Evolutionary conservation across 2,113 vertebrate genomes (phyloP).

Genomic region (Sinocyclocheilus rhinocerous): DNA sequence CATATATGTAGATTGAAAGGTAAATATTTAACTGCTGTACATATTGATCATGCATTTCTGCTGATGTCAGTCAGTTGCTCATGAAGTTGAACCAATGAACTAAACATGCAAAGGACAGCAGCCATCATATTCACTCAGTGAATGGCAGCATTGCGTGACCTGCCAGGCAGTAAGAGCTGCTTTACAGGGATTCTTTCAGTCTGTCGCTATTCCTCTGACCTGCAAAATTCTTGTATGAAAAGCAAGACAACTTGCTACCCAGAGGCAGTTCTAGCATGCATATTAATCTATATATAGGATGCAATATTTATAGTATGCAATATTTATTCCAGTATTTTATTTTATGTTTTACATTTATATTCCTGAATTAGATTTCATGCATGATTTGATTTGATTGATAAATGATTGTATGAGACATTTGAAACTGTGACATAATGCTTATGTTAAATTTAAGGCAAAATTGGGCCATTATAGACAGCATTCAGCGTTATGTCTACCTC

Average conservation of each 20-base stretch:
- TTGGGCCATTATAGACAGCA: neutral
- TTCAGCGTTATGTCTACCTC: neutral
- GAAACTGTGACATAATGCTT: neutral
- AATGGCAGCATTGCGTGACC: neutral
- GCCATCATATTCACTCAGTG: neutral
- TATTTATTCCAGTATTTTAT: neutral
- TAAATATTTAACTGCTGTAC: neutral
- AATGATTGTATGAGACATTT: neutral
- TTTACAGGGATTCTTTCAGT: neutral
- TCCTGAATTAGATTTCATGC: neutral
- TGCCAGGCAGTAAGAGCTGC: neutral
- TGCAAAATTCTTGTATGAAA: conserved; percentile 2
- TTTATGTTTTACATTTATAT: neutral
- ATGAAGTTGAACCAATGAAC: neutral
- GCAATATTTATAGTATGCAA: too few species aligned
- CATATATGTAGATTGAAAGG: neutral
- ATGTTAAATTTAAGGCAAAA: neutral
- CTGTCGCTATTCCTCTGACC: neutral
- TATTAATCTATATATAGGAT: neutral
- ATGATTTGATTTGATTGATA: neutral
- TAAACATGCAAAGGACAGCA: neutral
- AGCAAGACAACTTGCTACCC: neutral
- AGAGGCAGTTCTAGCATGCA: neutral
- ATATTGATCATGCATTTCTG: neutral
- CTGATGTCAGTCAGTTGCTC: too few species aligned